Conservation (phyloP, 2,888 invertebrate species). For the Uropetala carovei region DNA sequence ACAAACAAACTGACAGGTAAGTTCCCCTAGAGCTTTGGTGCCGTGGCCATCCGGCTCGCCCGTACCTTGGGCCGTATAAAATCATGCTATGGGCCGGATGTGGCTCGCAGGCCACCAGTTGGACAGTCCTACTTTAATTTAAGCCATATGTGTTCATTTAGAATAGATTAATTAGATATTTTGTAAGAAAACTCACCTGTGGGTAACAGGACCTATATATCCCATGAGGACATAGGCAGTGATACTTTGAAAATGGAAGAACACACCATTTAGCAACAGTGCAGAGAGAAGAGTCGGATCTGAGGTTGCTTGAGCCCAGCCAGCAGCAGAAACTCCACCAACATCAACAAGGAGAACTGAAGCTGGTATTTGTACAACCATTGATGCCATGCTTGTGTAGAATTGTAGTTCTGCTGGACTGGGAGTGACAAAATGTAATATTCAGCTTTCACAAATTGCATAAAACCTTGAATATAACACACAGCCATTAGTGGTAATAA, state of each 20-base stretch:
- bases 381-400: slow-evolving; percentile 85
- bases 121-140: no score
- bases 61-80: no score
- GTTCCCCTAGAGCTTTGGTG: no score
- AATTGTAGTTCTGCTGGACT: slow-evolving; percentile 88
- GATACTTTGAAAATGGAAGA: slow-evolving; percentile 89
- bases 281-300: slow-evolving; percentile 77
- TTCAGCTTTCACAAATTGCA: neutral
- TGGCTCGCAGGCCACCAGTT: no score
- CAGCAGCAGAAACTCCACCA: slow-evolving; percentile 73
- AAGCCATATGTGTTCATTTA: no score
- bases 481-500: neutral
- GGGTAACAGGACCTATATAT: slow-evolving; percentile 88
- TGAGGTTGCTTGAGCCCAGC: slow-evolving; percentile 73
- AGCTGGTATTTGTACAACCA: slow-evolving; percentile 84
- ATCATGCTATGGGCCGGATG: no score
- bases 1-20: no score
- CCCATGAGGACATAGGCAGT: slow-evolving; percentile 88
- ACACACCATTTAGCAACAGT: slow-evolving; percentile 83
- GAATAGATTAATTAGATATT: no score
- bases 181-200: slow-evolving; percentile 77
- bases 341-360: slow-evolving; percentile 83
- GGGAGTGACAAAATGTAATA: slow-evolving; percentile 70
- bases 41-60: no score
- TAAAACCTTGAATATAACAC: slow-evolving; percentile 58